phyloP scores from a whole-genome alignment of 2,797 vertebrate genomes.

The Molothrus aeneus region DNA sequence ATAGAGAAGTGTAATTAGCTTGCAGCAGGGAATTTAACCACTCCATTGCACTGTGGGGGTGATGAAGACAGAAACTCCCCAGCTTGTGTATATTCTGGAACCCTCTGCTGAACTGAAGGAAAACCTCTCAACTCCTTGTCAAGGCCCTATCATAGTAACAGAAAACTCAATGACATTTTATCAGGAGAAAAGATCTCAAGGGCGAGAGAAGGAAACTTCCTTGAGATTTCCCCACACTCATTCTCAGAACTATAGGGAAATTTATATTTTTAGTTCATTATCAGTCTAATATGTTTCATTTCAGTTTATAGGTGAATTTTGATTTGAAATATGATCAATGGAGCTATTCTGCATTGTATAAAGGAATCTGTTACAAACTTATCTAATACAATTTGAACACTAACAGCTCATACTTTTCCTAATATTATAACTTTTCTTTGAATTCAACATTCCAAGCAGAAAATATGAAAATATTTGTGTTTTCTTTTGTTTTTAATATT shows the following conservation, averaged over 20 bases:
- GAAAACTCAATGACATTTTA: not conserved
- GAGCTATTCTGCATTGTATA: not conserved
- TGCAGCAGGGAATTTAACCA: not conserved
- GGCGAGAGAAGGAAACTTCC: not conserved
- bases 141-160: not conserved
- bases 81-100: not conserved
- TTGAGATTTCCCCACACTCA: not conserved
- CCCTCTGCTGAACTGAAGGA: slow-evolving; percentile 10
- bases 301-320: not conserved
- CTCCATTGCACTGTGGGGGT: not conserved
- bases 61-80: not conserved
- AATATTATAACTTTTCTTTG: not conserved
- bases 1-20: slow-evolving; percentile 37
- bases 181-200: not conserved
- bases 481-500: not conserved
- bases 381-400: not conserved
- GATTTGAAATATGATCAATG: not conserved
- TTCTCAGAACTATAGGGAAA: not conserved
- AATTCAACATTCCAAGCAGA: not conserved
- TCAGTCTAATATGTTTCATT: not conserved
- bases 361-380: not conserved
- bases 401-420: not conserved
- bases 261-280: not conserved
- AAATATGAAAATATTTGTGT: not conserved
- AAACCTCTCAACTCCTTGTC: not conserved